Percentiles rank a stretch among this genome's conserved stretches.
Evolutionary conservation across 2,888 invertebrate species (phyloP).

Genomic region (Macaria liturata): DNA sequence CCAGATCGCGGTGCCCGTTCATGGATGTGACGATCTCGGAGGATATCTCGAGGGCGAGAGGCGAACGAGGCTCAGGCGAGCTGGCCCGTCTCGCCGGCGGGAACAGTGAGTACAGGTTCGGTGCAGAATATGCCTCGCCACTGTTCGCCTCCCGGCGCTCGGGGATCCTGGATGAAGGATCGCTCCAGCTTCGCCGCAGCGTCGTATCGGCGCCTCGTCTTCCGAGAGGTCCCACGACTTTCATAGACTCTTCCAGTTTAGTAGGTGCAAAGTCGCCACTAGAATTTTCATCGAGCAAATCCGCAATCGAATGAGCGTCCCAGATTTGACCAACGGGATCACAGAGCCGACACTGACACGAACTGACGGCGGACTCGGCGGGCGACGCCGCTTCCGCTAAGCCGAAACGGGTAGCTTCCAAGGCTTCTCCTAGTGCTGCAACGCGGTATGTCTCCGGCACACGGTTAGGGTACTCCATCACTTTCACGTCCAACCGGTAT

Average conservation of each 20-base stretch:
- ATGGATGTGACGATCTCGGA: slow-evolving; percentile 91
- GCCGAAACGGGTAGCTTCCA: slow-evolving; percentile 76
- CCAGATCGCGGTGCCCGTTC: slow-evolving; percentile 90
- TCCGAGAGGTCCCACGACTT: slow-evolving; percentile 73
- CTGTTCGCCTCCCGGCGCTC: slow-evolving; percentile 65
- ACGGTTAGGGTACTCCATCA: slow-evolving; percentile 68
- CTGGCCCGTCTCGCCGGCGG: slow-evolving; percentile 68
- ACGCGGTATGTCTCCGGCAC: slow-evolving; percentile 71
- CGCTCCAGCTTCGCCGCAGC: slow-evolving; percentile 85
- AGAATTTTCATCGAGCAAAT: slow-evolving; percentile 75
- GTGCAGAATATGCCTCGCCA: slow-evolving; percentile 68
- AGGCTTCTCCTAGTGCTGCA: slow-evolving; percentile 80
- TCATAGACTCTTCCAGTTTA: slow-evolving; percentile 78
- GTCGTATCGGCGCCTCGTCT: slow-evolving; percentile 69
- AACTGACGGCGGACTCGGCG: slow-evolving; percentile 74
- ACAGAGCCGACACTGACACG: slow-evolving; percentile 90
- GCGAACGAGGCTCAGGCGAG: slow-evolving; percentile 72
- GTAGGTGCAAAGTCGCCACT: slow-evolving; percentile 76
- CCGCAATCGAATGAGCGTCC: slow-evolving; percentile 86
- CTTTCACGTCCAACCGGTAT: slow-evolving; percentile 74
- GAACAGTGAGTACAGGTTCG: slow-evolving; percentile 76
- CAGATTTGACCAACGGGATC: slow-evolving; percentile 89
- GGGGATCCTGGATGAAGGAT: slow-evolving; percentile 79
- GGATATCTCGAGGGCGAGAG: slow-evolving; percentile 86
- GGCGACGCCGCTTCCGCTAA: slow-evolving; percentile 73